A percentile compares a stretch with the other conserved stretches of the same genome.
Conservation (phyloP, 2,113 vertebrate species). For the Mustela lutreola region DNA sequence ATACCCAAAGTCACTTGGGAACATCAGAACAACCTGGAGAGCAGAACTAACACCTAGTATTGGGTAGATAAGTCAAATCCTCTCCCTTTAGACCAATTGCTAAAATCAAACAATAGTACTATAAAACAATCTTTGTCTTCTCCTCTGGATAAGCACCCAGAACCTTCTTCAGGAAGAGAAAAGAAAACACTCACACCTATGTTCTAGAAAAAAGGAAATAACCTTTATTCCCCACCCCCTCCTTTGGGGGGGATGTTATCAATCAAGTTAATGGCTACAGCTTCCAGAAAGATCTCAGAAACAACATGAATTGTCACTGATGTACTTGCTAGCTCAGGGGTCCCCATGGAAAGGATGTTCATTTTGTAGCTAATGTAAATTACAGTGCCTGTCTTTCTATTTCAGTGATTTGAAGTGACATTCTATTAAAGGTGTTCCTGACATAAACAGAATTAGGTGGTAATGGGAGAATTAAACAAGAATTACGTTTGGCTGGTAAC, state of each 20-base stretch:
- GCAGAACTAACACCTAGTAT: neutral
- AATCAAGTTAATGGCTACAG: neutral
- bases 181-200: neutral
- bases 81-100: neutral
- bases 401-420: constrained; percentile 69
- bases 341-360: constrained; percentile 48
- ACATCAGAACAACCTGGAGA: neutral
- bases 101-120: neutral
- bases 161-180: neutral
- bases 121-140: neutral
- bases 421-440: constrained; percentile 60
- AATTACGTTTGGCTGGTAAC: constrained; percentile 72
- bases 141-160: neutral
- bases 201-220: neutral
- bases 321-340: neutral
- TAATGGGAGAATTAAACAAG: constrained; percentile 66
- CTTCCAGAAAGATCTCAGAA: neutral
- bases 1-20: neutral
- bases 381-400: neutral
- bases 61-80: neutral
- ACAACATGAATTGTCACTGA: neutral
- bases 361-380: constrained; percentile 60
- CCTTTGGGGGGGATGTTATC: neutral
- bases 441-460: constrained; percentile 65
- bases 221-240: neutral